These are phyloP conservation scores for Euura lappo DNA, from an alignment of 1,140 invertebrate species.

Conservation along the genomic window DNA sequence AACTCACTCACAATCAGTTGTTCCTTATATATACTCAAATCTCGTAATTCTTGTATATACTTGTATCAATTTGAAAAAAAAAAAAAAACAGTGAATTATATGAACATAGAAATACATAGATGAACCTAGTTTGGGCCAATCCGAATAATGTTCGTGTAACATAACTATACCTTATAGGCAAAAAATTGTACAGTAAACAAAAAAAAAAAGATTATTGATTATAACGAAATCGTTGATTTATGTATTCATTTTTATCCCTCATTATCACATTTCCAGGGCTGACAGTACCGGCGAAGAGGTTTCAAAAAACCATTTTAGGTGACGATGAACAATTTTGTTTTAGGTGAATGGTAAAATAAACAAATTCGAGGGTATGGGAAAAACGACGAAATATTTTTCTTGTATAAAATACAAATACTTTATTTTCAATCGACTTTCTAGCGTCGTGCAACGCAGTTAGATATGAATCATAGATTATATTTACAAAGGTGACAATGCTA, in stretches of 20 bases:
- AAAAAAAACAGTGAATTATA: background rate
- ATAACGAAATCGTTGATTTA: background rate
- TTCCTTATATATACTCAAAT: background rate
- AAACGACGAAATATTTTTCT: background rate
- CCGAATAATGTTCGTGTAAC: background rate
- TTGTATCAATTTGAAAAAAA: background rate
- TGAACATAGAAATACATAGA: background rate
- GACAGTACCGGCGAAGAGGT: no score
- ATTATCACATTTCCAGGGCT: no score
- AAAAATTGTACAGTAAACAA: background rate
- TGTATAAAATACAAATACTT: conserved; percentile 56
- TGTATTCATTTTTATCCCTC: background rate
- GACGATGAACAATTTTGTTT: no score
- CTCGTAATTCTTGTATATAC: background rate
- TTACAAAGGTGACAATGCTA: conserved; percentile 29
- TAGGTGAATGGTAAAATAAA: no score
- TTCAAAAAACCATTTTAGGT: no score
- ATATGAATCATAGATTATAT: conserved; percentile 45
- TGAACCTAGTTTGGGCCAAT: background rate
- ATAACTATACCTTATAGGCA: background rate
- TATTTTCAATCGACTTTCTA: conserved; percentile 48
- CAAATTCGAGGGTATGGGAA: no score
- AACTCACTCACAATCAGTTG: background rate
- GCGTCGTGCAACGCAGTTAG: conserved; percentile 35
- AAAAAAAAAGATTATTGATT: background rate